These are phyloP conservation scores for Bostrychus sinensis DNA, from an alignment of 2,113 vertebrate genomes.

Conservation along the genomic window DNA sequence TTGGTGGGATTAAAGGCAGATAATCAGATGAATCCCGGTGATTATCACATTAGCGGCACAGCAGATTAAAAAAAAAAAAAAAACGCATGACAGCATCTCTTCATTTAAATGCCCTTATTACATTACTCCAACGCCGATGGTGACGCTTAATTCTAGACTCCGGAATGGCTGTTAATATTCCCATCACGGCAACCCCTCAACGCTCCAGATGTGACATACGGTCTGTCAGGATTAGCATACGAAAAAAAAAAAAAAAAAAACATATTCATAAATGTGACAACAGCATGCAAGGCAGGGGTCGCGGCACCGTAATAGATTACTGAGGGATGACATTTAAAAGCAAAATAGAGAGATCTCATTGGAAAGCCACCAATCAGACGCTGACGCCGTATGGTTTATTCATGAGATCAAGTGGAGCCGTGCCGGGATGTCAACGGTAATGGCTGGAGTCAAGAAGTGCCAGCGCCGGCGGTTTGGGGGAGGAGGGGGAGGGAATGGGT, in stretches of 20 bases:
- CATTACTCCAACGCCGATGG: not conserved
- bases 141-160: not conserved
- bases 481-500: not conserved
- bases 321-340: constrained; percentile 14
- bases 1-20: constrained; percentile 9
- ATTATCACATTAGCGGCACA: constrained; percentile 5
- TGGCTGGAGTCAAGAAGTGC: not conserved
- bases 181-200: not conserved
- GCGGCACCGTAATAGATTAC: constrained; percentile 7
- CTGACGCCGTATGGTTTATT: constrained; percentile 5
- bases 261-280: not conserved
- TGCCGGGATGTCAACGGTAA: not conserved
- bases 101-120: not conserved
- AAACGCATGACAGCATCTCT: not conserved
- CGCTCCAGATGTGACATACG: constrained; percentile 7
- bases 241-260: constrained; percentile 1
- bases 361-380: not conserved
- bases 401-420: constrained; percentile 9
- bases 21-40: constrained; percentile 10
- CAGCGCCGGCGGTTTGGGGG: not conserved
- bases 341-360: constrained; percentile 5
- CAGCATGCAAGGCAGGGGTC: not conserved
- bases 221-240: constrained; percentile 6
- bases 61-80: constrained; percentile 1
- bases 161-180: not conserved